Evolutionary conservation across 1,140 invertebrate genomes (phyloP).

Genomic region (Drosophila tani): DNA sequence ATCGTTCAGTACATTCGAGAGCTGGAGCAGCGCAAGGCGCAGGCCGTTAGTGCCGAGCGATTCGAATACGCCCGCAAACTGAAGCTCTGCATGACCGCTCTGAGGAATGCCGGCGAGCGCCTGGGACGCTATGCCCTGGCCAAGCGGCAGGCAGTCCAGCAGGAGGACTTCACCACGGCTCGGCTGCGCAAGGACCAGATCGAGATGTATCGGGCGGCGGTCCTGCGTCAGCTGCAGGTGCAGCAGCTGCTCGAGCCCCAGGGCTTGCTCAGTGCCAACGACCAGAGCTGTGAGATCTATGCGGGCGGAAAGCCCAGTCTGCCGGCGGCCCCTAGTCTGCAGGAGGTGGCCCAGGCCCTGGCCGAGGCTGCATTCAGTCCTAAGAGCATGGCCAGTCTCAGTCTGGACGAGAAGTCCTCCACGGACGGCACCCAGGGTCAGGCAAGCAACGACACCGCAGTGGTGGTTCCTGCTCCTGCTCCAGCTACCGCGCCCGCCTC

Average conservation of each 20-base stretch:
- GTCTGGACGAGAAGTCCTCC: slow-evolving; percentile 67
- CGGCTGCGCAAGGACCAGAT: slow-evolving; percentile 95
- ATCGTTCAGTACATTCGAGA: slow-evolving; percentile 94
- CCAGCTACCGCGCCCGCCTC: slow-evolving; percentile 19
- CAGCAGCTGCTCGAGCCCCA: slow-evolving; percentile 92
- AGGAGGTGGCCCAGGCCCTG: slow-evolving; percentile 81
- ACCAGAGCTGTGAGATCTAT: slow-evolving; percentile 79
- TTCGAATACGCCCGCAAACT: slow-evolving; percentile 96
- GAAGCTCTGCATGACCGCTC: slow-evolving; percentile 92
- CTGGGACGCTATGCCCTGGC: slow-evolving; percentile 96
- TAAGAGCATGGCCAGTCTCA: slow-evolving; percentile 48
- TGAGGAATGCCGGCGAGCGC: slow-evolving; percentile 94
- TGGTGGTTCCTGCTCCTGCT: neutral
- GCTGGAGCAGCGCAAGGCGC: slow-evolving; percentile 94
- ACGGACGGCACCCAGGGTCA: slow-evolving; percentile 55
- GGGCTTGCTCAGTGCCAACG: slow-evolving; percentile 87
- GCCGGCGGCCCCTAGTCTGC: slow-evolving; percentile 78
- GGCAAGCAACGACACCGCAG: slow-evolving; percentile 34
- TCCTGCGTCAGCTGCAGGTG: slow-evolving; percentile 90
- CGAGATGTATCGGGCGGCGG: slow-evolving; percentile 89
- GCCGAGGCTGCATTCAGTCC: slow-evolving; percentile 69
- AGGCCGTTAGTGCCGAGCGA: slow-evolving; percentile 89
- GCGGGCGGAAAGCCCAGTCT: slow-evolving; percentile 76
- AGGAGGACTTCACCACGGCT: slow-evolving; percentile 96
- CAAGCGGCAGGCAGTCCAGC: slow-evolving; percentile 95